Conservation (phyloP, 53 echinoderm and acorn worm species). For the Mesocentrotus franciscanus region DNA sequence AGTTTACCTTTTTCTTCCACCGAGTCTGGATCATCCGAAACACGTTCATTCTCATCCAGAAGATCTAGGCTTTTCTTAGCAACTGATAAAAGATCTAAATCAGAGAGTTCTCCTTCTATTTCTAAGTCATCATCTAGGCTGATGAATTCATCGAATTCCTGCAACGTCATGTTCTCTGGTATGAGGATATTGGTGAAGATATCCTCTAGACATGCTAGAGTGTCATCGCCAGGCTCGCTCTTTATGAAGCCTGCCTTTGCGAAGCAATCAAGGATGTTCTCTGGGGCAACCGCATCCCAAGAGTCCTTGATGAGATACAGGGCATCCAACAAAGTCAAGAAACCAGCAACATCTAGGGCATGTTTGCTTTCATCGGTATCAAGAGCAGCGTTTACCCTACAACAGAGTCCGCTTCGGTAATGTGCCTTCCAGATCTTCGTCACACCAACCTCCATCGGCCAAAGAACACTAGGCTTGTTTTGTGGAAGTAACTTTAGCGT, state of each 20-base stretch:
- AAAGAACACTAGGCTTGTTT: not conserved
- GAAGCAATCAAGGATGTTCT: not conserved
- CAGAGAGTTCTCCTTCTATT: constrained; percentile 21
- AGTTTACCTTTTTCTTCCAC: not conserved
- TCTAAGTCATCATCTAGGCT: not conserved
- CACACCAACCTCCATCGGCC: constrained; percentile 37
- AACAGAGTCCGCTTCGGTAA: not conserved
- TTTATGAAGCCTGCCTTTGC: not conserved
- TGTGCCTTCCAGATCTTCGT: constrained; percentile 34
- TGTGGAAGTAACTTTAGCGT: not conserved
- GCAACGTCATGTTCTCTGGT: constrained; percentile 39
- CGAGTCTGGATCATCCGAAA: not conserved
- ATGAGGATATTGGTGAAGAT: constrained; percentile 9
- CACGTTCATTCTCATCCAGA: not conserved
- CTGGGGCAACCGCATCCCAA: not conserved
- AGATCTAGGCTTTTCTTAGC: not conserved
- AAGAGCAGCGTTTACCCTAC: constrained; percentile 10
- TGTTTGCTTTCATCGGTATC: not conserved
- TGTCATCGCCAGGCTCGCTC: not conserved
- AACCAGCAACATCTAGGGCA: constrained; percentile 32
- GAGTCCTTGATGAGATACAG: constrained; percentile 12
- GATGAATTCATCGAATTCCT: constrained; percentile 46
- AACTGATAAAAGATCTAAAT: constrained; percentile 10
- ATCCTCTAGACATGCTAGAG: not conserved
- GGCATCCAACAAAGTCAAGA: constrained; percentile 30